Evolutionary conservation across 2,113 vertebrate species (phyloP), one percentile per base, ranked within the genome.

Genomic region (Calonectris borealis): DNA sequence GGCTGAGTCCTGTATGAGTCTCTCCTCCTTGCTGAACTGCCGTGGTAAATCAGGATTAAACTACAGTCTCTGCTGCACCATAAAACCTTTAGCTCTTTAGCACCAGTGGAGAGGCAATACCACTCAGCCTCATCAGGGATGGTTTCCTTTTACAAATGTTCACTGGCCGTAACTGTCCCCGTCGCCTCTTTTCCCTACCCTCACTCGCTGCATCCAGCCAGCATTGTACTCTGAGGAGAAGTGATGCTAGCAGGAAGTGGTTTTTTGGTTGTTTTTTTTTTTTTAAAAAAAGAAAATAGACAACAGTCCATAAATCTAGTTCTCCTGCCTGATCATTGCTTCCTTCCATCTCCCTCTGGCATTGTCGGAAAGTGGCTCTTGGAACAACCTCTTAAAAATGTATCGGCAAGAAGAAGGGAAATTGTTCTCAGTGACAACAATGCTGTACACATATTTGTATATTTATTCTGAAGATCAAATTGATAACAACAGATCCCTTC

Each of bases 401-500:
- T 79, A 69, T 91, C 25, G 14, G 75, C 9, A 5, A 81, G 94
- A 92, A 93, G 86, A 91, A 93, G 72, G 95, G 90, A 94, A 93
- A 73, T 79, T 54, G 83, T 95, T 93, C 83, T 66, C 73, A 0
- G 71, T 87, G 89, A 96, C 95, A 95, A 92, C 83, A 83, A 75
- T 80, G 76, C 94, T 10, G n/a, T 80, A 83, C 79, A 75, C 72
- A 73, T 92, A 92, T 83, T 86, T 94, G 95, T 94, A 94, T 94
- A 86, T 94, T 95, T 95, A 93, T 95, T 94, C 88, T 89, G 86
- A 80, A 96, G 97, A 98, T 98, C 97, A 97, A 97, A 98, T 97
- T 97, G 98, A 95, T 97, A 97, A 98, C 98, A 98, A 97, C 97
- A 86, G 97, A 93, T 96, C 96, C 96, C 93, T 96, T 97, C 94